Conservation (phyloP, 2,888 invertebrate genomes). For the Exocentrus adspersus region DNA sequence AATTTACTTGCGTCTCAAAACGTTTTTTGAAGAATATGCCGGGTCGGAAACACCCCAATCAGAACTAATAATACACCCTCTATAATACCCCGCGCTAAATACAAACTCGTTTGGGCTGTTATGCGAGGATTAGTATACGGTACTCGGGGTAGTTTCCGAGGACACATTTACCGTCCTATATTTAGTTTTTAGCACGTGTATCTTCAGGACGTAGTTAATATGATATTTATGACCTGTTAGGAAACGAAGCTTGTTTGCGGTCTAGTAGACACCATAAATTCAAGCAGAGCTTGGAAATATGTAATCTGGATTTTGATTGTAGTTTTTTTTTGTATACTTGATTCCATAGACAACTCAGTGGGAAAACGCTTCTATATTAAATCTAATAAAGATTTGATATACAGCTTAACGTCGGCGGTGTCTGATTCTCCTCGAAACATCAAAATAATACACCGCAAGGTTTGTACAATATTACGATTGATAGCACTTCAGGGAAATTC, state of each 20-base stretch:
- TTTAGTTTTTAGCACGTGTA: conserved; percentile 17
- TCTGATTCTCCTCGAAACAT: conserved; percentile 21
- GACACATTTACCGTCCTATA: conserved; percentile 22
- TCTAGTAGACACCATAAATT: too few relatives aligned
- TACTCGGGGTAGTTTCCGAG: conserved; percentile 15
- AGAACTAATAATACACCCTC: conserved; percentile 33
- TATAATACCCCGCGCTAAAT: conserved; percentile 34
- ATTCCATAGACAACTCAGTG: too few relatives aligned
- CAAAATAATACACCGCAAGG: conserved; percentile 29
- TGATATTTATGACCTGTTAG: background rate
- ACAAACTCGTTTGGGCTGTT: conserved; percentile 33
- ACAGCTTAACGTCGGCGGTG: conserved; percentile 9
- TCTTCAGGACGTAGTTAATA: background rate
- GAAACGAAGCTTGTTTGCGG: too few relatives aligned
- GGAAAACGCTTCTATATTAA: conserved; percentile 3
- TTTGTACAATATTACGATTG: conserved; percentile 47
- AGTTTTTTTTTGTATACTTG: too few relatives aligned
- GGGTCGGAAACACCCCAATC: conserved; percentile 26
- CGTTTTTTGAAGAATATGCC: conserved; percentile 22
- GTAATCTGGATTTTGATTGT: too few relatives aligned
- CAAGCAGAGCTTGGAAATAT: too few relatives aligned
- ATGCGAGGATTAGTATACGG: conserved; percentile 29
- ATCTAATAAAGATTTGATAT: conserved; percentile 24
- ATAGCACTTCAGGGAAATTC: conserved; percentile 53
- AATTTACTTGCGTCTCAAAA: background rate